A percentile compares a stretch with the other conserved stretches of the same genome.
phyloP scores from a whole-genome alignment of 92 coral and sea anemone genomes.

The Palythoa grandis region DNA sequence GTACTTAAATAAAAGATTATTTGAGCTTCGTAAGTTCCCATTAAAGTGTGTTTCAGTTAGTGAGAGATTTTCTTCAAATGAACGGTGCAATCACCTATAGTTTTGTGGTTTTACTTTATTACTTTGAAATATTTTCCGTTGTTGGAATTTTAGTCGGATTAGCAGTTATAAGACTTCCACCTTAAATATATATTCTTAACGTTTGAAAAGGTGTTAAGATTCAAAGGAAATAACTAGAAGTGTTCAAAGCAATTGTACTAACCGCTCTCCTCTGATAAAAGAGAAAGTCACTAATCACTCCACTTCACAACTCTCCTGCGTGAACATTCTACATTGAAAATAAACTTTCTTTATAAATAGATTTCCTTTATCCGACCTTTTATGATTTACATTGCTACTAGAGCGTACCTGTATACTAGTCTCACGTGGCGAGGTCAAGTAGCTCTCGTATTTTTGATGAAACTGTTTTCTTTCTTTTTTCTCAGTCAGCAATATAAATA shows the following conservation, averaged over 20 bases:
- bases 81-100: background rate
- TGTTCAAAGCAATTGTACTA: background rate
- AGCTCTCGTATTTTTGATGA: background rate
- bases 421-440: slow-evolving; percentile 16
- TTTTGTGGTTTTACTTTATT: background rate
- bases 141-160: background rate
- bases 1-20: background rate
- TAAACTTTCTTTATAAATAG: background rate
- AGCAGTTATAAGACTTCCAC: background rate
- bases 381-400: background rate
- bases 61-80: background rate
- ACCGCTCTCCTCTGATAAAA: background rate
- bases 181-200: background rate
- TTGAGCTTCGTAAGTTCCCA: background rate
- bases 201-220: background rate
- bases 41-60: background rate
- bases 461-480: background rate
- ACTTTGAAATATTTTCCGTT: background rate
- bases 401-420: background rate
- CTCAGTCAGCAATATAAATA: background rate
- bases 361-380: background rate
- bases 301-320: background rate
- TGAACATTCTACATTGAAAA: background rate
- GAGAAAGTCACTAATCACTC: background rate
- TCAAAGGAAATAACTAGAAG: background rate